phyloP scores from a whole-genome alignment of 2,797 vertebrate genomes.

The Lepilemur septentrionalis region DNA sequence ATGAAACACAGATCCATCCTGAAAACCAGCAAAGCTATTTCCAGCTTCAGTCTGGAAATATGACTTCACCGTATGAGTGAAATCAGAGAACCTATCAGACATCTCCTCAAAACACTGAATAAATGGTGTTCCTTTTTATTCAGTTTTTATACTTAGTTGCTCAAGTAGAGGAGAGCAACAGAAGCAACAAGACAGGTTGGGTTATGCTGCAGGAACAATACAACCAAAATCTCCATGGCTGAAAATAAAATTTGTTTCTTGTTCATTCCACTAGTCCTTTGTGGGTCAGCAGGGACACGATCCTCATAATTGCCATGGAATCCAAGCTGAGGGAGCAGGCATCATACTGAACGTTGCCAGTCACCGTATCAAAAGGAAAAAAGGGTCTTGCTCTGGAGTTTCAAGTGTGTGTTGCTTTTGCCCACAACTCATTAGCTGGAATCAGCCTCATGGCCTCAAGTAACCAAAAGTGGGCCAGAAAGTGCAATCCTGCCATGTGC shows the following conservation, averaged over 20 bases:
- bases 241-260: not conserved
- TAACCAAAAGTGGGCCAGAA: not conserved
- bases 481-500: not conserved
- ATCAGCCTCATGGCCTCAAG: not conserved
- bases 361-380: not conserved
- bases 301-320: not conserved
- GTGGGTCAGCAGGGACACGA: not conserved
- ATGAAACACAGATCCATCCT: not conserved
- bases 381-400: not conserved
- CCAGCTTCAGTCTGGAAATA: constrained; percentile 7
- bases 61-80: not conserved
- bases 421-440: not conserved
- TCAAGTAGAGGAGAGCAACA: not conserved
- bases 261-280: not conserved
- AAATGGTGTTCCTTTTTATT: not conserved
- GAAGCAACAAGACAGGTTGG: not conserved
- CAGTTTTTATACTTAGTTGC: not conserved
- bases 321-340: not conserved
- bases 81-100: not conserved
- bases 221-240: not conserved
- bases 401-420: not conserved
- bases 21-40: not conserved
- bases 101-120: not conserved
- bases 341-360: not conserved
- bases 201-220: not conserved